Evolutionary conservation across 2,888 invertebrate genomes (phyloP).

Genomic region (Stenotaenia linearis): DNA sequence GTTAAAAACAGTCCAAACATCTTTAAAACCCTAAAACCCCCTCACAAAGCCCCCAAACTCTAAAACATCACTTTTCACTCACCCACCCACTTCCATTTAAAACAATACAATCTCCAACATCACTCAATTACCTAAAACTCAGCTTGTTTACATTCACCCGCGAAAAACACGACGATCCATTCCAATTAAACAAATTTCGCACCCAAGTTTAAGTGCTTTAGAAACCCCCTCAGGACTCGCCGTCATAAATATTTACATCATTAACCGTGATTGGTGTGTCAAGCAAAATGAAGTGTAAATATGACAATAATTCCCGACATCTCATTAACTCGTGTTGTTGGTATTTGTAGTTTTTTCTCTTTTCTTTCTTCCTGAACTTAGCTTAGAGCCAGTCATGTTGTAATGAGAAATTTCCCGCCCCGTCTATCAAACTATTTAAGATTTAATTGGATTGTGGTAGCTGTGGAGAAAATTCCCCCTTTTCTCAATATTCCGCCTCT

Average conservation of each 20-base stretch:
- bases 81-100: too few relatives aligned
- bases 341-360: background rate
- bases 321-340: background rate
- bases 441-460: background rate
- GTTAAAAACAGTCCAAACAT: too few relatives aligned
- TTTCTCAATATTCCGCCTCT: too few relatives aligned
- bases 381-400: background rate
- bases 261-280: background rate
- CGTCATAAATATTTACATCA: background rate
- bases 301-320: background rate
- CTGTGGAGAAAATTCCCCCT: background rate
- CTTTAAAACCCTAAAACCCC: too few relatives aligned
- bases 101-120: too few relatives aligned
- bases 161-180: background rate
- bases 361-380: background rate
- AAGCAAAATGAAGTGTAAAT: too few relatives aligned
- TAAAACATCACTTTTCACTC: too few relatives aligned
- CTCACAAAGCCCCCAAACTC: too few relatives aligned
- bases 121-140: too few relatives aligned
- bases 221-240: background rate
- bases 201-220: background rate
- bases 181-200: background rate
- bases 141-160: too few relatives aligned
- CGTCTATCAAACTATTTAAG: background rate
- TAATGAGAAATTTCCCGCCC: background rate